These are phyloP conservation scores for Parapsyche elsis DNA, from an alignment of 1,140 invertebrate species.

Conservation along the genomic window DNA sequence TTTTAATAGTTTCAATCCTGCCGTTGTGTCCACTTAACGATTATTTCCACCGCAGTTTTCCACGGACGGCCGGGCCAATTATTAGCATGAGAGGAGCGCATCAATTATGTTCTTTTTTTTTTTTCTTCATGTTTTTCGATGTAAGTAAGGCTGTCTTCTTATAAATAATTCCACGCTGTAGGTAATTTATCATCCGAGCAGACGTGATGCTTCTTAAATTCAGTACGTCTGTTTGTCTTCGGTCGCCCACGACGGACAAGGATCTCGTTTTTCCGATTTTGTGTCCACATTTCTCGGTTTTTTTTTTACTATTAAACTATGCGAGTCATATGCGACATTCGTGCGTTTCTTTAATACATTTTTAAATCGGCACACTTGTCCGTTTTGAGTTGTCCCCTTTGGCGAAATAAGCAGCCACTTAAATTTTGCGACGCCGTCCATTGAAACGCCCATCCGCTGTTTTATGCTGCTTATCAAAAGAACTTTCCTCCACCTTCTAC, in stretches of 20 bases:
- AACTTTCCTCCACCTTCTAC: constrained; percentile 17
- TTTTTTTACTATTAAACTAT: background rate
- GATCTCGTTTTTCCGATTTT: background rate
- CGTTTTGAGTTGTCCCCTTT: constrained; percentile 34
- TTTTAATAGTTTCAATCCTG: constrained; percentile 38
- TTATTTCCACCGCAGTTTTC: constrained; percentile 33
- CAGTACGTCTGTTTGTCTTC: constrained; percentile 32
- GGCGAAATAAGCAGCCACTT: constrained; percentile 50
- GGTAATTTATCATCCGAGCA: constrained; percentile 45
- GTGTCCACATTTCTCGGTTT: background rate
- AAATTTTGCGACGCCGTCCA: constrained; percentile 51
- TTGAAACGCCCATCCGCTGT: constrained; percentile 54
- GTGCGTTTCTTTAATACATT: background rate
- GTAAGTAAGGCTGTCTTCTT: constrained; percentile 4
- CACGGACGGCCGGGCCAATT: constrained; percentile 13
- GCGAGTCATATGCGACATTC: background rate
- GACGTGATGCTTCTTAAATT: constrained; percentile 49
- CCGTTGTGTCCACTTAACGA: constrained; percentile 10
- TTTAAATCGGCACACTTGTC: constrained; percentile 16
- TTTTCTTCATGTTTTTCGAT: constrained; percentile 16
- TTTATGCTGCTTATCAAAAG: constrained; percentile 52
- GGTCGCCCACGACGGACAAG: background rate
- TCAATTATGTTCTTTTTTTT: constrained; percentile 38
- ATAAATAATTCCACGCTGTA: constrained; percentile 43
- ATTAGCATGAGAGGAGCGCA: constrained; percentile 47